Evolutionary conservation across 2,797 vertebrate species (phyloP).

Genomic region (Hemitrygon akajei): DNA sequence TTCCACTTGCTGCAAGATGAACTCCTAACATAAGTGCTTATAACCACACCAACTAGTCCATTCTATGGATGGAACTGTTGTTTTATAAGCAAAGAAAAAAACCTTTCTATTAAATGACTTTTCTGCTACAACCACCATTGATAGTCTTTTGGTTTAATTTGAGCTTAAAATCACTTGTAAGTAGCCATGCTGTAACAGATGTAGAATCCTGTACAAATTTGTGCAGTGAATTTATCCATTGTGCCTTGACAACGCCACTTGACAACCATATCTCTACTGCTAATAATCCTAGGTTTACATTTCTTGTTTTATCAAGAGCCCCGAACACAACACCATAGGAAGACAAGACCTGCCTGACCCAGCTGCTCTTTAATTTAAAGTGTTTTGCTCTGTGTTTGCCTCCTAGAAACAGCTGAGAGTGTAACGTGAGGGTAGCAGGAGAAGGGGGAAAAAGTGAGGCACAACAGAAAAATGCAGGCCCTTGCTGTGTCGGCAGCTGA

Average conservation of each 20-base stretch:
- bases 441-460: background rate
- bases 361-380: conserved; percentile 32
- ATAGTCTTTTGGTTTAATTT: conserved; percentile 17
- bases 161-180: conserved; percentile 32
- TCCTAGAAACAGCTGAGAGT: conserved; percentile 28
- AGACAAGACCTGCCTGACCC: conserved; percentile 4
- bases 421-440: background rate
- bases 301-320: conserved; percentile 17
- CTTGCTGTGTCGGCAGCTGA: conserved; percentile 2
- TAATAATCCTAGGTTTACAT: conserved; percentile 34
- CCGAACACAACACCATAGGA: background rate
- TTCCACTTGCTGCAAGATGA: background rate
- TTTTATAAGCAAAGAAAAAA: background rate
- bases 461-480: background rate
- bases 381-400: conserved; percentile 4
- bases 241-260: conserved; percentile 3
- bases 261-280: conserved; percentile 33
- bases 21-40: background rate
- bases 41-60: background rate
- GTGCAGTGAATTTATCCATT: conserved; percentile 23
- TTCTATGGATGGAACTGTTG: background rate
- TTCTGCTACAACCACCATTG: background rate
- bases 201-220: conserved; percentile 34
- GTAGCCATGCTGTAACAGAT: background rate
- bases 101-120: background rate